Evolutionary conservation across 2,113 vertebrate genomes (phyloP).

Genomic region (Piliocolobus tephrosceles): DNA sequence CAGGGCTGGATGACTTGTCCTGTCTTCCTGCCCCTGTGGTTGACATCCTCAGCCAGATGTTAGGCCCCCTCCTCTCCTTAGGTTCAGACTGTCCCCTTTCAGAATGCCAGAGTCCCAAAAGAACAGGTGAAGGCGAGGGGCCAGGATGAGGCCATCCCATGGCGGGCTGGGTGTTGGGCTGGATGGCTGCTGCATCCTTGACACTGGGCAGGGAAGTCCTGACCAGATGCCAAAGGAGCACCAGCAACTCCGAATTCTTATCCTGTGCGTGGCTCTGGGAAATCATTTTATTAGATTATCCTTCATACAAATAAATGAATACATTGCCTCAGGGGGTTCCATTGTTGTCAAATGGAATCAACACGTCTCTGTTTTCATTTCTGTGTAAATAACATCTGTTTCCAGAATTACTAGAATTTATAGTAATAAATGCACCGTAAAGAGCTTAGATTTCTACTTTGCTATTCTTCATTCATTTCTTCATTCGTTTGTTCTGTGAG

Average conservation of each 20-base stretch:
- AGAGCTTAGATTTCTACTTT: background rate
- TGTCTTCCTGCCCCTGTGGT: background rate
- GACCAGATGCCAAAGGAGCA: too few relatives aligned
- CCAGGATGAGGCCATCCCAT: too few relatives aligned
- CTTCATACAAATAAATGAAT: background rate
- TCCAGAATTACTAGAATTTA: background rate
- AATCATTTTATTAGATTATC: background rate
- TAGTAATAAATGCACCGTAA: too few relatives aligned
- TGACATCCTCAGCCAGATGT: background rate
- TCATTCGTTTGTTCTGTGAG: background rate
- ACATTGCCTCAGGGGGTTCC: background rate
- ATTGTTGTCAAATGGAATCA: background rate
- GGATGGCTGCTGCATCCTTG: background rate
- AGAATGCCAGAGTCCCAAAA: background rate
- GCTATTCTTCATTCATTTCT: background rate
- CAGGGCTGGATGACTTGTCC: background rate
- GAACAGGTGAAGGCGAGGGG: accelerated
- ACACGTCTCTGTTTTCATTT: background rate
- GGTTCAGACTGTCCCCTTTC: background rate
- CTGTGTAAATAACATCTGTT: background rate
- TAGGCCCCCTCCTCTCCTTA: background rate
- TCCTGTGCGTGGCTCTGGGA: background rate
- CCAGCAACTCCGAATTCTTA: background rate
- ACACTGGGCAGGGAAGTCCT: background rate
- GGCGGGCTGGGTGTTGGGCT: background rate